These are phyloP conservation scores for Alligator sinensis DNA, from an alignment of 2,113 vertebrate genomes.

Conservation along the genomic window DNA sequence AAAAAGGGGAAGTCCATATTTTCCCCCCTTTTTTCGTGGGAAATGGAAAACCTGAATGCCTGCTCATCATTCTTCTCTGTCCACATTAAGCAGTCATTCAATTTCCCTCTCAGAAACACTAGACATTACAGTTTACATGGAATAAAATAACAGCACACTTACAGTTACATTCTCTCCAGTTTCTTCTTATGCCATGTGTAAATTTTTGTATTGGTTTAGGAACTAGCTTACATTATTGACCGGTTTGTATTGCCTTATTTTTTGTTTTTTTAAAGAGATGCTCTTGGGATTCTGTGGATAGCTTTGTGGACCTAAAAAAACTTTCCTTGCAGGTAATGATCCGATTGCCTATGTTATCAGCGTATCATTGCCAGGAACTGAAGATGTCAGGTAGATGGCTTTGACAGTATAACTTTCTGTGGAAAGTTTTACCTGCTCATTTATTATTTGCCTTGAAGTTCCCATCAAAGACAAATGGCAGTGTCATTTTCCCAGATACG, in stretches of 20 bases:
- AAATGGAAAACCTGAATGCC: too few species aligned
- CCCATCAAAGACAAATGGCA: slow-evolving; percentile 61
- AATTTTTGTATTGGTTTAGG: background rate
- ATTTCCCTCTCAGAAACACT: background rate
- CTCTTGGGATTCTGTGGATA: background rate
- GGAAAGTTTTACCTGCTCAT: slow-evolving; percentile 53
- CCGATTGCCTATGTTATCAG: slow-evolving; percentile 39
- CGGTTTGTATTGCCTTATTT: background rate
- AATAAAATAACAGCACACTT: background rate
- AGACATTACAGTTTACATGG: background rate
- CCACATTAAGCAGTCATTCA: background rate
- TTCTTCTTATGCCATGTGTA: background rate
- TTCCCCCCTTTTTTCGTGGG: too few species aligned
- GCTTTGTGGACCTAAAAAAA: slow-evolving; percentile 36
- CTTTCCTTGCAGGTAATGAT: slow-evolving; percentile 38
- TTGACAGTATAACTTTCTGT: slow-evolving; percentile 41
- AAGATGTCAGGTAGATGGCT: slow-evolving; percentile 4
- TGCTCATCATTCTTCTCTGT: too few species aligned
- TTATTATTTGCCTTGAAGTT: slow-evolving; percentile 69
- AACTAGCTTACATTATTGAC: slow-evolving; percentile 18
- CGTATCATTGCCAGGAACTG: background rate
- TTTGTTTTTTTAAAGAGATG: background rate
- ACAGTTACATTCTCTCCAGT: background rate
- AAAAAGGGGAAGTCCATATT: too few species aligned
- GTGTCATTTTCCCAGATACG: slow-evolving; percentile 28